Percentiles rank a stretch among this genome's conserved stretches.
phyloP scores from a whole-genome alignment of 2,888 invertebrate genomes.

The Andrena chrysosceles region DNA sequence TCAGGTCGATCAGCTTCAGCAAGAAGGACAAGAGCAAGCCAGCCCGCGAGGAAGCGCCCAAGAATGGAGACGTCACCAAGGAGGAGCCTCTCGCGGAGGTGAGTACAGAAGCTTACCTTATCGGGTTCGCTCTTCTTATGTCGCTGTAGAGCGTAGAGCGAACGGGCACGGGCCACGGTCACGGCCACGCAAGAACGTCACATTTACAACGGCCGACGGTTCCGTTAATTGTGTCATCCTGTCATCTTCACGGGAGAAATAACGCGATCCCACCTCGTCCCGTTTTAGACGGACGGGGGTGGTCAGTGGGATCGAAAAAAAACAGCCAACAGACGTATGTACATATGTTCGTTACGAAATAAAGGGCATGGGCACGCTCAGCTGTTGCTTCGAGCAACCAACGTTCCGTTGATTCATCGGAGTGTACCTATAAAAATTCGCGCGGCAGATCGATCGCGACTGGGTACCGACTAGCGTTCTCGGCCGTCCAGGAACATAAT shows the following conservation, averaged over 20 bases:
- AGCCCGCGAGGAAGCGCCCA: constrained; percentile 88
- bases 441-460: constrained; percentile 3
- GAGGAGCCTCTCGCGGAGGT: constrained; percentile 87
- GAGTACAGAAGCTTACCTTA: constrained; percentile 78
- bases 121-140: neutral
- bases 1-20: constrained; percentile 94
- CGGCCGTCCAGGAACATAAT: constrained; percentile 23
- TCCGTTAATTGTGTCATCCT: constrained; percentile 5
- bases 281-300: too few species aligned
- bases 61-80: constrained; percentile 87
- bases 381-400: constrained; percentile 30
- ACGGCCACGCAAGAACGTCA: neutral
- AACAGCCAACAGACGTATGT: neutral
- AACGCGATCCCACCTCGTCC: neutral
- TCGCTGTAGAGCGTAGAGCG: neutral
- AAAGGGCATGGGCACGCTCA: neutral
- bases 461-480: neutral
- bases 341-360: neutral
- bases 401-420: constrained; percentile 13
- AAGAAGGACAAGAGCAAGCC: constrained; percentile 95
- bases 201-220: neutral
- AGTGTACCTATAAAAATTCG: too few species aligned
- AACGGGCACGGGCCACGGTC: too few species aligned
- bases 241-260: neutral
- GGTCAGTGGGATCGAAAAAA: too few species aligned